A percentile compares a stretch with the other conserved stretches of the same genome.
phyloP scores from a whole-genome alignment of 2,888 invertebrate species.

The Scrobipalpa atriplicella region DNA sequence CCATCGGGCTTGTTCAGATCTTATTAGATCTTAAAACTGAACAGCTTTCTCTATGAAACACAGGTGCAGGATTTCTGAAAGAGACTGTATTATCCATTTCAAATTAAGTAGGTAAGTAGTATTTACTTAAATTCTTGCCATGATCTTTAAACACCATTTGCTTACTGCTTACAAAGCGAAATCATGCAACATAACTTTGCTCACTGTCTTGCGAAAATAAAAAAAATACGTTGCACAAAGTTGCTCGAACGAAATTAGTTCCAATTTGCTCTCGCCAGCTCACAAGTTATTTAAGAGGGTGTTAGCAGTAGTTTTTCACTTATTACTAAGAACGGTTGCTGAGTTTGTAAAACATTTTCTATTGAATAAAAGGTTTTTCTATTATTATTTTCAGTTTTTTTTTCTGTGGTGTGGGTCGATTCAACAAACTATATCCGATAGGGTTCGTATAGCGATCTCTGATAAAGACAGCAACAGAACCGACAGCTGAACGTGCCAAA shows the following conservation, averaged over 20 bases:
- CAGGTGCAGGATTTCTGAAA: too few species aligned
- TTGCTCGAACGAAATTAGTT: slow-evolving; percentile 27
- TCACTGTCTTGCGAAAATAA: background rate
- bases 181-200: slow-evolving; percentile 16
- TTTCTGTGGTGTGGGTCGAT: too few species aligned
- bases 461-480: too few species aligned
- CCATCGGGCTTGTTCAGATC: too few species aligned
- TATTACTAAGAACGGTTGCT: slow-evolving; percentile 5
- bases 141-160: background rate
- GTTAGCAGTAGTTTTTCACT: slow-evolving; percentile 21
- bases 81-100: too few species aligned
- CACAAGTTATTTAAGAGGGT: slow-evolving; percentile 25
- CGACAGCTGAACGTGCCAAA: too few species aligned
- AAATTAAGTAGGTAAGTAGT: too few species aligned
- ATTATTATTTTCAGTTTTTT: background rate
- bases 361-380: background rate
- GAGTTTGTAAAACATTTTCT: slow-evolving; percentile 11
- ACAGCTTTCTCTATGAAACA: too few species aligned
- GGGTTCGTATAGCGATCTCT: too few species aligned
- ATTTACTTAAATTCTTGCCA: too few species aligned
- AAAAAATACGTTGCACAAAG: background rate
- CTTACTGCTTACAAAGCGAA: background rate
- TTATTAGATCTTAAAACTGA: too few species aligned
- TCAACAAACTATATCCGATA: too few species aligned
- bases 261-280: slow-evolving; percentile 28